Base-by-base conservation (phyloP, 2,797 vertebrate genomes). In the Thunnus albacares region DNA sequence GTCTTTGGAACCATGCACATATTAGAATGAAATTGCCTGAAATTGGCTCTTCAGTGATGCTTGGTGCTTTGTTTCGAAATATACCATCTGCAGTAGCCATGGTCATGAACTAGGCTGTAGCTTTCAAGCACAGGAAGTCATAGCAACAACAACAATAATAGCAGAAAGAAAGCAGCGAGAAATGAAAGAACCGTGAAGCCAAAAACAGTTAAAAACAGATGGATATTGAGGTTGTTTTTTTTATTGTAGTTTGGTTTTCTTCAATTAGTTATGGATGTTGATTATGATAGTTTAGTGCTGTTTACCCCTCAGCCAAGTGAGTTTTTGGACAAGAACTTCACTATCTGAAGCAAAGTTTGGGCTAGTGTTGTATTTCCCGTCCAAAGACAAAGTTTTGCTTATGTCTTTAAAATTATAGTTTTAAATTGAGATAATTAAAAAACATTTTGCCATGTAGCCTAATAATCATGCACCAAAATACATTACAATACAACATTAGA, bases 11-110 rank as follows among this genome's bases (percentile, higher is more conserved):
- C 45, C 28, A 26, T 69, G 55, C 43, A 53, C 57, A 26, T 66
- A 63, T 79, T 56, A 33, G 49, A 60, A 33, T 63, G 0, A 26
- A 80, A 79, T 76, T 75, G 38, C 53, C 33, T 75, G 22, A 57
- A 85, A 71, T 55, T 12, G 53, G 41, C 62, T 66, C 41, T 57
- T 64, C 26, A 57, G 0, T 47, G 38, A 43, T 56, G 33, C 33
- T 58, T 55, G 61, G 12, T 62, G 30, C 2, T 61, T 65, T 7
- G 4, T 56, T 18, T 49, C 41, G 43, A n/a, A 38, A 24, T 17
- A n/a, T 26, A 38, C 18, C 20, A 8, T 79, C 69, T 75, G 7
- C 51, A 41, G 38, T 12, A 30, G 15, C 7, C 14, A 7, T 60
- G 20, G 30, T 30, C 17, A 14, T 22, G 57, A 84, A 41, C 0